A percentile compares a stretch with the other conserved stretches of the same genome.
These are phyloP conservation scores for Drosophila carrolli DNA, from an alignment of 1,140 invertebrate genomes.

Conservation along the genomic window DNA sequence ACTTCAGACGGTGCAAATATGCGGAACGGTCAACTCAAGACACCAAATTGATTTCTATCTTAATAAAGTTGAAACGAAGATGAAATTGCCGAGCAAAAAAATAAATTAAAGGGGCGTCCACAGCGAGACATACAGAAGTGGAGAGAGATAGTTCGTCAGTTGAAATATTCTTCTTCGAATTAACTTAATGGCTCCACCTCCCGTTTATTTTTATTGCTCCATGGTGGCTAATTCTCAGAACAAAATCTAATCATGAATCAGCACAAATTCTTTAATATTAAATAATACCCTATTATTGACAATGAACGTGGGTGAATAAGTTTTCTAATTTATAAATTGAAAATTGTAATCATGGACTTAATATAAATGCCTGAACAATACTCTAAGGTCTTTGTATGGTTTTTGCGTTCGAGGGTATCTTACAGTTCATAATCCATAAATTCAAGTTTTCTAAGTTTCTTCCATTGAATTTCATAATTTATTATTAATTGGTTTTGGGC, in stretches of 20 bases:
- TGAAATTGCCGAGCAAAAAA: constrained; percentile 1
- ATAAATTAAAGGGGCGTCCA: constrained; percentile 28
- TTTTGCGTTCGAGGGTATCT: constrained; percentile 4
- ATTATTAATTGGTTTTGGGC: constrained; percentile 72
- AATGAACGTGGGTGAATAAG: neutral
- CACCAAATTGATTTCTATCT: constrained; percentile 69
- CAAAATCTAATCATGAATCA: constrained; percentile 50
- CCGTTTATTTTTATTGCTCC: neutral
- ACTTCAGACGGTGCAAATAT: constrained; percentile 53
- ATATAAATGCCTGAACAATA: neutral
- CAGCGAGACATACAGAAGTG: neutral
- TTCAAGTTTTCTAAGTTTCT: constrained; percentile 26
- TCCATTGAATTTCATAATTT: constrained; percentile 77
- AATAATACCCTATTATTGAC: neutral
- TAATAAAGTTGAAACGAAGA: constrained; percentile 58
- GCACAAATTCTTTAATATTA: constrained; percentile 1
- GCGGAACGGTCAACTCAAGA: constrained; percentile 43
- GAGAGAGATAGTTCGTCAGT: neutral
- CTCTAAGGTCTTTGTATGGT: neutral
- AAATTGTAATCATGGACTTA: neutral
- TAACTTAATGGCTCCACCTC: constrained; percentile 22
- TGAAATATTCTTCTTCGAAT: constrained; percentile 20
- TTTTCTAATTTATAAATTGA: neutral
- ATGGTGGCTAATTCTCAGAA: constrained; percentile 30
- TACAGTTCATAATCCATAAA: constrained; percentile 4